Evolutionary conservation across 2,888 invertebrate species (phyloP), one percentile per base, ranked within the genome.

Genomic region (Nymphalis polychloros): DNA sequence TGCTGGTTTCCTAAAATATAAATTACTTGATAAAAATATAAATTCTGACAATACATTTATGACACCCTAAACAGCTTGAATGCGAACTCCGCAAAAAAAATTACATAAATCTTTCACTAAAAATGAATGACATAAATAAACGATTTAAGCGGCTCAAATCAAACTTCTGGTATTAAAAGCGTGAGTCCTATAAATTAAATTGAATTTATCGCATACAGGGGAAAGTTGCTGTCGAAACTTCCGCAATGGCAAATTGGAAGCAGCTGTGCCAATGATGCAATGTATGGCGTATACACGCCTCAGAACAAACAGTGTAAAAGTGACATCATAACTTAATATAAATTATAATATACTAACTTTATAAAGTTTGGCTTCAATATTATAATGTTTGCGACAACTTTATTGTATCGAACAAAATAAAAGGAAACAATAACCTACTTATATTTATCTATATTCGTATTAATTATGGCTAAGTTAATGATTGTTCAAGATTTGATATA

Each of bases 111-210:
- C 8, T 19, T 19, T 10, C 5, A 6, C 19, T 19, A 19, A 19
- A 57, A 27, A 41, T 8, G 19, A 57, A 35, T 31, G 19, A 41
- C 41, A 41, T 41, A 62, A 47, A 61, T 35, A 19, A 23, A 48
- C 20, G 52, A 59, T 53, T 27, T 13, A 49, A 62, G 19, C n/a
- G 35, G 31, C 50, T 67, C 57, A 31, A 47, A 27, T 64, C 47
- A 52, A 69, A 69, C 61, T 55, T 59, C 47, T 60, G 16, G 48
- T 49, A 63, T 48, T 61, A 60, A 75, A 23, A 59, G 67, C 46
- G 63, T 64, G 72, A 68, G 70, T 69, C 72, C 67, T 68, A 73
- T 71, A 72, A 72, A 73, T 71, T 75, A 70, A 69, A 72, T 64
- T 66, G 48, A 73, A 75, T 74, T 73, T 71, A 50, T 55, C 31